These are phyloP conservation scores for Rhegmatorhina hoffmannsi DNA, from an alignment of 2,113 vertebrate genomes.

Conservation along the genomic window DNA sequence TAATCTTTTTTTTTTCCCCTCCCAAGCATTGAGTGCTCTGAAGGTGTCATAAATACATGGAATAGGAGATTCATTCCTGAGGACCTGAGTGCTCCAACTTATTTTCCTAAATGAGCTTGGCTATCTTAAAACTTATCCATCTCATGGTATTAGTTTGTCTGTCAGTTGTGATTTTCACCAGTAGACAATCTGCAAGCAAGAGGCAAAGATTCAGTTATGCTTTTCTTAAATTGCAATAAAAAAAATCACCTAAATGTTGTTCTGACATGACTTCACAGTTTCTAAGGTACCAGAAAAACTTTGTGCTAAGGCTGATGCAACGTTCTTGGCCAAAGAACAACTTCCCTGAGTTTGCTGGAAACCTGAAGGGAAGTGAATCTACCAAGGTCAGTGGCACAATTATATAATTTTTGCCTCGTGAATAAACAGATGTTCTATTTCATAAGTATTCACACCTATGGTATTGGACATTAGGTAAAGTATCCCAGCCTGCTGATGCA, in stretches of 20 bases:
- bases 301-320: slow-evolving; percentile 34
- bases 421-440: slow-evolving; percentile 54
- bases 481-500: background rate
- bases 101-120: background rate
- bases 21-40: background rate
- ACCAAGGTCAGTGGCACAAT: slow-evolving; percentile 24
- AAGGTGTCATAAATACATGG: background rate
- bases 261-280: slow-evolving; percentile 58
- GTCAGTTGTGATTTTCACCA: slow-evolving; percentile 49
- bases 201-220: slow-evolving; percentile 1
- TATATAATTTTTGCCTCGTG: slow-evolving; percentile 20
- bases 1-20: background rate
- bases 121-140: slow-evolving; percentile 4
- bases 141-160: background rate
- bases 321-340: slow-evolving; percentile 28
- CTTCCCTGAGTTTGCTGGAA: slow-evolving; percentile 13
- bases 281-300: slow-evolving; percentile 22
- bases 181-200: slow-evolving; percentile 13
- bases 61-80: background rate
- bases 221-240: slow-evolving; percentile 28
- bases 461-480: background rate
- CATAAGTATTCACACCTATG: slow-evolving; percentile 37
- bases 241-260: background rate
- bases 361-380: slow-evolving; percentile 17
- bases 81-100: background rate